A percentile compares a stretch with the other conserved stretches of the same genome.
These are phyloP conservation scores for Scaptomyza flava DNA, from an alignment of 2,888 invertebrate genomes.

Conservation along the genomic window DNA sequence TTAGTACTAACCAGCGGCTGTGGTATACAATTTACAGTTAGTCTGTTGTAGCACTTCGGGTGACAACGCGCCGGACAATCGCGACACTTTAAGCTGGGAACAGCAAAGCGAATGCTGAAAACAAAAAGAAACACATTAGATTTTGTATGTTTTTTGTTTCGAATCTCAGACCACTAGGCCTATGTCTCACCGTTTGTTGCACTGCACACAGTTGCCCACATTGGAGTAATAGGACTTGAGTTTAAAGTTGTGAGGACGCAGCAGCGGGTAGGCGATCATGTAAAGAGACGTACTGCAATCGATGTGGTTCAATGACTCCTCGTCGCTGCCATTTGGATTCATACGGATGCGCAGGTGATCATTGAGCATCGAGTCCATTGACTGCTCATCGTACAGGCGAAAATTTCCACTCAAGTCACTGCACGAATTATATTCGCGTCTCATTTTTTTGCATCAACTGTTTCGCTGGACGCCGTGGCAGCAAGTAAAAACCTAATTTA, in stretches of 20 bases:
- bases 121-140: neutral
- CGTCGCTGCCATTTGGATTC: slow-evolving; percentile 63
- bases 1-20: slow-evolving; percentile 51
- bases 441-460: slow-evolving; percentile 49
- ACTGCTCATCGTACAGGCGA: slow-evolving; percentile 56
- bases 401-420: slow-evolving; percentile 57
- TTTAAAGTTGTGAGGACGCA: slow-evolving; percentile 66
- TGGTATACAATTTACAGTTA: slow-evolving; percentile 66
- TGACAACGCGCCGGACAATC: slow-evolving; percentile 70
- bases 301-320: slow-evolving; percentile 31
- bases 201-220: slow-evolving; percentile 68
- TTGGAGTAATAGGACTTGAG: slow-evolving; percentile 63
- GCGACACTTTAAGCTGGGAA: slow-evolving; percentile 60
- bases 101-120: slow-evolving; percentile 61
- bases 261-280: slow-evolving; percentile 19
- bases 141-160: no score
- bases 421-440: slow-evolving; percentile 65
- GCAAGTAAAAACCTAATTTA: slow-evolving; percentile 34
- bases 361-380: slow-evolving; percentile 63
- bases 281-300: slow-evolving; percentile 33
- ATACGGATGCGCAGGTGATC: slow-evolving; percentile 56
- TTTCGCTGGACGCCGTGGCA: slow-evolving; percentile 28
- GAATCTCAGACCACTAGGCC: no score
- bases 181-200: slow-evolving; percentile 66
- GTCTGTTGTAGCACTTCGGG: slow-evolving; percentile 45